Evolutionary conservation across 2,797 vertebrate genomes (phyloP).

Genomic region (Liasis olivaceus): DNA sequence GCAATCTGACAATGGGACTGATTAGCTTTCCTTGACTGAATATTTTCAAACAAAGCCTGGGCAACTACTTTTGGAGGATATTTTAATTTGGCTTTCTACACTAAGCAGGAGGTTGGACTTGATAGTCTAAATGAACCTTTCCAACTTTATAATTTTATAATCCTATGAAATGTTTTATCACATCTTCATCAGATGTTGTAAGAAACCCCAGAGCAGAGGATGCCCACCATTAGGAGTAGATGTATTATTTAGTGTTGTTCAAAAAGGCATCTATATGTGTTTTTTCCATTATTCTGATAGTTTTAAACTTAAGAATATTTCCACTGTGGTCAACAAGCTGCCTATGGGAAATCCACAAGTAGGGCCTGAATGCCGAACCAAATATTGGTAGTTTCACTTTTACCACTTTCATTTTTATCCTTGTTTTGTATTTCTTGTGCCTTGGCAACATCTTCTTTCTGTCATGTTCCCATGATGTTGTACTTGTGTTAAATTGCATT

Average conservation of each 20-base stretch:
- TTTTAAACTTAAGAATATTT: not conserved
- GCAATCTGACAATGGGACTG: not conserved
- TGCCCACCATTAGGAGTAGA: not conserved
- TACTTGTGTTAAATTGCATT: not conserved
- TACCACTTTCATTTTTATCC: not conserved
- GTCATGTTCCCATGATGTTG: not conserved
- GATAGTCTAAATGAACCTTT: not conserved
- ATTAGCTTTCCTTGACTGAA: not conserved
- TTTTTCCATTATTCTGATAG: not conserved
- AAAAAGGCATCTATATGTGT: not conserved
- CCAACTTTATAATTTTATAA: not conserved
- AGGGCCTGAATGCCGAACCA: not conserved
- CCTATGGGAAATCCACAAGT: not conserved
- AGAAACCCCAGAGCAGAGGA: not conserved
- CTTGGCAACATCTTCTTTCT: not conserved
- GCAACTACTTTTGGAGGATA: not conserved
- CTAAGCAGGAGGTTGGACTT: not conserved
- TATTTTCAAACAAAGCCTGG: not conserved
- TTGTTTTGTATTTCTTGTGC: not conserved
- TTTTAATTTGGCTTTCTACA: not conserved
- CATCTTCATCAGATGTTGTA: not conserved
- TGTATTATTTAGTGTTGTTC: not conserved
- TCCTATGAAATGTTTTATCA: not conserved
- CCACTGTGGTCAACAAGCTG: not conserved
- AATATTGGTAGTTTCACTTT: not conserved